These are phyloP conservation scores for Panopea generosa DNA, from an alignment of 2,888 invertebrate species.

Conservation along the genomic window DNA sequence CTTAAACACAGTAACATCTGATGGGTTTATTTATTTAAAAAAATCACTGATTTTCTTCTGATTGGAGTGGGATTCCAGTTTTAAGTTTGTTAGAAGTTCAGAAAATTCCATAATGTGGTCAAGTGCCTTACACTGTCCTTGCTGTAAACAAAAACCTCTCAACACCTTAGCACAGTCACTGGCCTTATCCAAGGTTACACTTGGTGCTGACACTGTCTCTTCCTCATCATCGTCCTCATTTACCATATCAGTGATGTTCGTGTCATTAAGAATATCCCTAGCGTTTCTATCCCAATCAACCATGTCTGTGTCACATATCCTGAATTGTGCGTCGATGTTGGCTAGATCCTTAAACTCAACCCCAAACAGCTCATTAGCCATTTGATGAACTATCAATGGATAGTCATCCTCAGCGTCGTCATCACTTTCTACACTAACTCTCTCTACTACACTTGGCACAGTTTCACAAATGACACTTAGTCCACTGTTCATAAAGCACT, in stretches of 20 bases:
- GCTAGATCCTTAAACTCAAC: constrained; percentile 31
- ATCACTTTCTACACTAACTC: background rate
- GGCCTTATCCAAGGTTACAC: no score
- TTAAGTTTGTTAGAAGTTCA: no score
- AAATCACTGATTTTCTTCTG: no score
- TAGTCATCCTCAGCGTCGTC: constrained; percentile 27
- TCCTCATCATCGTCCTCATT: constrained; percentile 16
- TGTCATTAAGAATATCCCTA: constrained; percentile 1
- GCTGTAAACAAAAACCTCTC: no score
- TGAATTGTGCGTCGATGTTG: constrained; percentile 7
- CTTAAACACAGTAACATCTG: no score
- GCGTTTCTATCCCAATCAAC: constrained; percentile 28
- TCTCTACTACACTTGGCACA: background rate
- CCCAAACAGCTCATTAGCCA: constrained; percentile 38
- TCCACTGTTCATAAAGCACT: constrained; percentile 22
- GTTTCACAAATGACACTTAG: constrained; percentile 1
- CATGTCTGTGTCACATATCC: constrained; percentile 24
- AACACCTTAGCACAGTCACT: background rate
- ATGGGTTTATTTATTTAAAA: no score
- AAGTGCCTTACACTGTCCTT: no score
- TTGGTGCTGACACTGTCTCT: no score
- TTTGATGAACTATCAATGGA: constrained; percentile 11
- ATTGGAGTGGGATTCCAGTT: no score
- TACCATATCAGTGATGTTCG: background rate
- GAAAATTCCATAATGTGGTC: no score